A percentile compares a stretch with the other conserved stretches of the same genome.
These are phyloP conservation scores for Vanessa cardui DNA, from an alignment of 2,888 invertebrate genomes.

Conservation along the genomic window DNA sequence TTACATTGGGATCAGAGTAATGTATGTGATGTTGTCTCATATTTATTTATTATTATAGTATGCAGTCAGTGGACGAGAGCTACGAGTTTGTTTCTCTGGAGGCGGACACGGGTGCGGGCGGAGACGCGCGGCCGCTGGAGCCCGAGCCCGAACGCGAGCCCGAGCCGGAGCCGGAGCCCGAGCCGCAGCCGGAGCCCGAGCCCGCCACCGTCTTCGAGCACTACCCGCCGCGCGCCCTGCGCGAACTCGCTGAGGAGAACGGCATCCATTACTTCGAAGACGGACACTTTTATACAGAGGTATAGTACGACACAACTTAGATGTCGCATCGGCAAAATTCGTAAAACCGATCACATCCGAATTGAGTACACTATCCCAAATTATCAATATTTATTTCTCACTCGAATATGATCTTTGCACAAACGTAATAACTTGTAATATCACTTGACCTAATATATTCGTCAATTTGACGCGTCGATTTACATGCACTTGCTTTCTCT, in stretches of 20 bases:
- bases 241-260: conserved; percentile 89
- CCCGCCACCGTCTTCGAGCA: conserved; percentile 39
- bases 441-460: too few relatives aligned
- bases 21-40: too few relatives aligned
- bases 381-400: too few relatives aligned
- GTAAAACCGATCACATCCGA: too few relatives aligned
- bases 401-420: too few relatives aligned
- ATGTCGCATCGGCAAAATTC: too few relatives aligned
- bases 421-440: too few relatives aligned
- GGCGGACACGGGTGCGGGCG: conserved; percentile 64
- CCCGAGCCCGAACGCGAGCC: conserved; percentile 29
- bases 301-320: too few relatives aligned
- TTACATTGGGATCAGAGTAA: too few relatives aligned
- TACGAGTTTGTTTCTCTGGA: conserved; percentile 77
- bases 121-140: conserved; percentile 35
- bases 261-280: conserved; percentile 96
- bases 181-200: conserved; percentile 68
- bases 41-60: conserved; percentile 52
- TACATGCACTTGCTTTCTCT: too few relatives aligned
- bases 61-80: conserved; percentile 81
- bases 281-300: conserved; percentile 97
- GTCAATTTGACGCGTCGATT: too few relatives aligned
- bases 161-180: conserved; percentile 95
- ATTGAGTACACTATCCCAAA: too few relatives aligned
- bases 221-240: conserved; percentile 85